These are phyloP conservation scores for Argyrosomus regius DNA, from an alignment of 2,797 vertebrate species.

Conservation along the genomic window DNA sequence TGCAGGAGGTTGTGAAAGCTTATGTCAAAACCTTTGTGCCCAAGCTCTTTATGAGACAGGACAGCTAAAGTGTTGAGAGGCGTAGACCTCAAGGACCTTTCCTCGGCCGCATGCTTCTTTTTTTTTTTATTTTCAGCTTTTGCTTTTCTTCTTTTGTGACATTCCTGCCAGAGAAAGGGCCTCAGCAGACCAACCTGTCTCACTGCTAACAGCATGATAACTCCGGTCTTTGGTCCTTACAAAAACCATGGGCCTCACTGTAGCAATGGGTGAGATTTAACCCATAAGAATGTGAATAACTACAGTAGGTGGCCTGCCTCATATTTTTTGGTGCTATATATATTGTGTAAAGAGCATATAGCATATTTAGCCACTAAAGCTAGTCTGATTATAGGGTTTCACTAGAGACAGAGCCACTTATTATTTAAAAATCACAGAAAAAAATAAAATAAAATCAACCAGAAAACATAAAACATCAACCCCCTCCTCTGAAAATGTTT, in stretches of 20 bases:
- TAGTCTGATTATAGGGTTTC: not conserved
- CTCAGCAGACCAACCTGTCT: constrained; percentile 67
- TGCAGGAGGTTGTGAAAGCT: constrained; percentile 66
- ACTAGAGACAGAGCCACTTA: not conserved
- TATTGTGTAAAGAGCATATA: too few relatives aligned
- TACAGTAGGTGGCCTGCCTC: constrained; percentile 22
- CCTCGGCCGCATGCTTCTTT: constrained; percentile 43
- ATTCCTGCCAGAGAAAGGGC: constrained; percentile 69
- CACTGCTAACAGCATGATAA: constrained; percentile 67
- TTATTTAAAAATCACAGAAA: constrained; percentile 25
- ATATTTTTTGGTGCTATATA: not conserved
- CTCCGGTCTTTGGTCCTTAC: constrained; percentile 45
- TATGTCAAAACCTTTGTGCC: constrained; percentile 67
- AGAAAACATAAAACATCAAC: constrained; percentile 33
- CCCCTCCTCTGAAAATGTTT: constrained; percentile 35
- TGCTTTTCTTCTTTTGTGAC: constrained; percentile 70
- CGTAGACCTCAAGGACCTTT: constrained; percentile 69
- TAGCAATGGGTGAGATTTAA: constrained; percentile 46
- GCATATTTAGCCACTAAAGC: not conserved
- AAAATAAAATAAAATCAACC: not conserved
- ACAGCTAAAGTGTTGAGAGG: constrained; percentile 68
- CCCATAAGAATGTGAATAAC: constrained; percentile 46
- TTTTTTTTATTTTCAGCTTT: constrained; percentile 54
- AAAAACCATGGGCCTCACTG: constrained; percentile 46
- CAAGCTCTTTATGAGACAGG: constrained; percentile 67